A percentile compares a stretch with the other conserved stretches of the same genome.
phyloP scores from a whole-genome alignment of 2,113 vertebrate genomes.

The Xerus inauris region DNA sequence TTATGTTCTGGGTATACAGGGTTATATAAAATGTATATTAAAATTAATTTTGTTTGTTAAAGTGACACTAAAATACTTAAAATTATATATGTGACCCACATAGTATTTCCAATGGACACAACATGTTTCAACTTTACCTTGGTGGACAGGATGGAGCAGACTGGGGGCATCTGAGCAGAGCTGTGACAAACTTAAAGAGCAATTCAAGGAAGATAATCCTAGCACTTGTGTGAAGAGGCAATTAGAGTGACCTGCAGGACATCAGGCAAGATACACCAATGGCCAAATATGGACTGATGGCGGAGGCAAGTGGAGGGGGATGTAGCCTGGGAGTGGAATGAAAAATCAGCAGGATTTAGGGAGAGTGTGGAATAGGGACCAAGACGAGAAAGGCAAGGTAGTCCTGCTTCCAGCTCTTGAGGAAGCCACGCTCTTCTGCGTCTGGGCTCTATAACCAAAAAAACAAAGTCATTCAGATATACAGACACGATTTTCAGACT shows the following conservation, averaged over 20 bases:
- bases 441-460: background rate
- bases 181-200: background rate
- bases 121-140: background rate
- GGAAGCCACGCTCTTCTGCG: background rate
- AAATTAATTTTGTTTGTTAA: conserved; percentile 29
- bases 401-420: background rate
- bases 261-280: background rate
- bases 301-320: background rate
- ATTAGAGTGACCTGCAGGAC: background rate
- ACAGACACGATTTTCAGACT: background rate
- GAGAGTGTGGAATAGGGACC: background rate
- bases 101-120: background rate
- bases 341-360: background rate
- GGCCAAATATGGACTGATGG: background rate
- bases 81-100: background rate
- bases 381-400: background rate
- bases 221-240: background rate
- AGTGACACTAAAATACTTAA: background rate
- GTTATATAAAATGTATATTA: background rate
- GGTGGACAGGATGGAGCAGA: background rate
- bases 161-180: background rate
- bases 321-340: background rate
- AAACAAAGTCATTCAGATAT: background rate
- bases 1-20: background rate
- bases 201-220: background rate